Evolutionary conservation across 2,113 vertebrate species (phyloP).

Genomic region (Nannospalax galili): DNA sequence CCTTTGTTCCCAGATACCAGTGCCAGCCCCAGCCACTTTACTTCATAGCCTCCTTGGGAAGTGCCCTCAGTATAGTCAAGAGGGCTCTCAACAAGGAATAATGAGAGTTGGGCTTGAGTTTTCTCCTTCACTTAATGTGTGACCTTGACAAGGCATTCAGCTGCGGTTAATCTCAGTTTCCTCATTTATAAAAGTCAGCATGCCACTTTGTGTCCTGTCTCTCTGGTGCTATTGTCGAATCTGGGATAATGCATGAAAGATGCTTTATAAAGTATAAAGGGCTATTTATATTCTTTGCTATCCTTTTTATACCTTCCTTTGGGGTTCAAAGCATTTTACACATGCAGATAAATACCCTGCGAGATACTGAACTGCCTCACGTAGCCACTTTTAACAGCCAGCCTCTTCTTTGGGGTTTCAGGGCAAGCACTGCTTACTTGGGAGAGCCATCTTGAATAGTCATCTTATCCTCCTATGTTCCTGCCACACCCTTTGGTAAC

Average conservation of each 20-base stretch:
- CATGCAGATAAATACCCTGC: constrained; percentile 16
- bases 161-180: neutral
- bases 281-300: constrained; percentile 40
- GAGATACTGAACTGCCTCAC: neutral
- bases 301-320: constrained; percentile 42
- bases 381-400: neutral
- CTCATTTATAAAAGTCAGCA: neutral
- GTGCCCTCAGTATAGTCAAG: neutral
- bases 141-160: neutral
- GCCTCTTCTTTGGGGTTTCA: neutral
- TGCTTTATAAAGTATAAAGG: constrained; percentile 51
- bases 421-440: neutral
- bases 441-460: neutral
- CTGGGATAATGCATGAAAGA: constrained; percentile 18
- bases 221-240: constrained; percentile 19
- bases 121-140: neutral
- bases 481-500: neutral
- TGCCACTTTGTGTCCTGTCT: neutral
- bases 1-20: neutral
- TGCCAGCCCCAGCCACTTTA: neutral
- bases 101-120: neutral
- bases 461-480: neutral
- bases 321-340: constrained; percentile 50
- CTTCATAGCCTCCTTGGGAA: neutral
- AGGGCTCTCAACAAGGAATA: neutral